These are phyloP conservation scores for Neodontobutis hainanensis DNA, from an alignment of 2,113 vertebrate species.

Conservation along the genomic window DNA sequence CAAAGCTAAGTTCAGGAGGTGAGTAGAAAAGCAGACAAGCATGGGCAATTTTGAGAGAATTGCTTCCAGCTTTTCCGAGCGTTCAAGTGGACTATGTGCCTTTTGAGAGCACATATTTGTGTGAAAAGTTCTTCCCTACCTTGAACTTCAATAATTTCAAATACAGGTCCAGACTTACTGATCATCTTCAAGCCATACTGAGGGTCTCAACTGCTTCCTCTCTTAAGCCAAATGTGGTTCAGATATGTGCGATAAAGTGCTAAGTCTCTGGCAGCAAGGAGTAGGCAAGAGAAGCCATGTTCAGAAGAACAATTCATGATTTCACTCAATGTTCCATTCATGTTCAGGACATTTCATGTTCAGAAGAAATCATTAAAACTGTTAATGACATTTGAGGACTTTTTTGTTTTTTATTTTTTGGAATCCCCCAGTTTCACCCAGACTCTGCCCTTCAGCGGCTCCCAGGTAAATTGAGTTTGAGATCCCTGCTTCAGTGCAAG, in stretches of 20 bases:
- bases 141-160: constrained; percentile 16
- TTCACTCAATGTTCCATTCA: not conserved
- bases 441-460: not conserved
- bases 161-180: constrained; percentile 10
- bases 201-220: constrained; percentile 8
- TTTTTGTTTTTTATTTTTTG: not conserved
- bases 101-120: too few species aligned
- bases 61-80: too few species aligned
- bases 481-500: too few species aligned
- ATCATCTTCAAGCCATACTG: constrained; percentile 23
- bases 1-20: too few species aligned
- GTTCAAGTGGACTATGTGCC: too few species aligned
- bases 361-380: not conserved
- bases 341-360: not conserved
- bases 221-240: constrained; percentile 11
- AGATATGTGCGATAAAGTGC: not conserved
- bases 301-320: not conserved
- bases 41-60: too few species aligned
- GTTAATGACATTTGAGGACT: not conserved
- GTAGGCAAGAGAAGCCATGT: constrained; percentile 3
- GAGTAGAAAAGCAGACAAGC: too few species aligned
- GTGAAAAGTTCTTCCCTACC: constrained; percentile 14
- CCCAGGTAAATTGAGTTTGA: too few species aligned
- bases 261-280: not conserved
- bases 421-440: not conserved